Evolutionary conservation across 2,888 invertebrate genomes (phyloP).

Genomic region (Archips xylosteana): DNA sequence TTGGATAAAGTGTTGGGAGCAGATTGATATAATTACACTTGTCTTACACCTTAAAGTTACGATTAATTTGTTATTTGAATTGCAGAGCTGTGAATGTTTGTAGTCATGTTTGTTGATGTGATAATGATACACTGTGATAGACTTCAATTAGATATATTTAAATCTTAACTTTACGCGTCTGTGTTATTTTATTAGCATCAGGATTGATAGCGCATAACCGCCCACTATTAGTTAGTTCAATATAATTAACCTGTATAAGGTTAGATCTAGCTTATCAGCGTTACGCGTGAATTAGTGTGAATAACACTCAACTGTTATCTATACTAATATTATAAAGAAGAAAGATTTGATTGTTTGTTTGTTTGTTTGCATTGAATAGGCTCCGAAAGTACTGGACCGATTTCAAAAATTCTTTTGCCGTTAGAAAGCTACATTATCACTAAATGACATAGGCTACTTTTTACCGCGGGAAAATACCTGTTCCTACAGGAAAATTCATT

Average conservation of each 20-base stretch:
- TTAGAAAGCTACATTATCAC: too few relatives aligned
- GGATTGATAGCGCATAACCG: conserved; percentile 15
- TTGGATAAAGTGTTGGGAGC: conserved; percentile 33
- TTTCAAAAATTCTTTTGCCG: too few relatives aligned
- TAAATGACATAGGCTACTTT: too few relatives aligned
- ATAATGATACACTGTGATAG: conserved; percentile 9
- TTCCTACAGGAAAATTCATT: too few relatives aligned
- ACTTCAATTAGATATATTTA: conserved; percentile 17
- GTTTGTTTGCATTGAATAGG: too few relatives aligned
- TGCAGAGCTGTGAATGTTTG: background rate
- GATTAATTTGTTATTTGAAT: conserved; percentile 10
- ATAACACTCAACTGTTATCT: background rate
- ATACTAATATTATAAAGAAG: too few relatives aligned
- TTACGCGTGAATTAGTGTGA: background rate
- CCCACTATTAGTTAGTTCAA: conserved; percentile 22
- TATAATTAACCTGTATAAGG: conserved; percentile 5
- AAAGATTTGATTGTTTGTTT: too few relatives aligned
- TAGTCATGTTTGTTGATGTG: conserved; percentile 9
- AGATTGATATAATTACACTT: conserved; percentile 34
- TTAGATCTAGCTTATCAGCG: background rate
- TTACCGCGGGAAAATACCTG: too few relatives aligned
- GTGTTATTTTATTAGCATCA: conserved; percentile 13
- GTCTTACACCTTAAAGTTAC: conserved; percentile 1
- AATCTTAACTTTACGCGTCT: conserved; percentile 18
- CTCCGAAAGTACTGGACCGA: too few relatives aligned